Base-by-base conservation (phyloP, 2,888 invertebrate species). In the Tipula confusa region DNA sequence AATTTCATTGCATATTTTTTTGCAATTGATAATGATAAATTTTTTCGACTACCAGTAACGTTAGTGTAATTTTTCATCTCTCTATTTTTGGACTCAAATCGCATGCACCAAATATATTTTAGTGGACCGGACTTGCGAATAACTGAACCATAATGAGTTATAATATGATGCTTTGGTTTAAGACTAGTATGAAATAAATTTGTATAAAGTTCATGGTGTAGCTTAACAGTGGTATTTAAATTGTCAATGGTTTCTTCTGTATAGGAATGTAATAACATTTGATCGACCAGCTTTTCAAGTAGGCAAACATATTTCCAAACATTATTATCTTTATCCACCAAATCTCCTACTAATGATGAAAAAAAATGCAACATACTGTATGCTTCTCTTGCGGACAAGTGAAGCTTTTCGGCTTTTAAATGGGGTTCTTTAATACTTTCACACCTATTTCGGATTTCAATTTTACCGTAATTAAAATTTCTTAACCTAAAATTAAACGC, bases 321-420 rank as follows among this genome's bases (percentile, higher is more conserved):
- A 64, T 38, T 33, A 85, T 85, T 84, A 83, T 85, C 64, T 38
- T 83, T 83, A 48, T 83, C 79, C 31, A 85, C 82, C 43, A 84
- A 83, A 85, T 85, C 85, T 79, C 84, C 85, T 82, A 84, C 79
- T 83, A 82, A 64, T 83, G 83, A 83, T 48, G 84, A 79, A 84
- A 84, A 82, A 38, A 84, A 36, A 48, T 84, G 84, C 33, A 83
- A 84, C 83, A 84, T 84, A 28, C 83, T 83, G 83, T 83, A 84
- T 84, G 84, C 84, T 33, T 85, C 84, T 79, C 84, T 84, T 38
- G 85, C 84, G 81, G 83, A 84, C 84, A 84, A 83, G 83, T 85
- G 84, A 43, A 85, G 83, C 18, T 83, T 83, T 84, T 48, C 80
- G 38, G 83, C 84, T 83, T 85, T 64, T 83, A 85, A 84, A 79